Conservation (phyloP, 2,113 vertebrate genomes). For the Promerops cafer region DNA sequence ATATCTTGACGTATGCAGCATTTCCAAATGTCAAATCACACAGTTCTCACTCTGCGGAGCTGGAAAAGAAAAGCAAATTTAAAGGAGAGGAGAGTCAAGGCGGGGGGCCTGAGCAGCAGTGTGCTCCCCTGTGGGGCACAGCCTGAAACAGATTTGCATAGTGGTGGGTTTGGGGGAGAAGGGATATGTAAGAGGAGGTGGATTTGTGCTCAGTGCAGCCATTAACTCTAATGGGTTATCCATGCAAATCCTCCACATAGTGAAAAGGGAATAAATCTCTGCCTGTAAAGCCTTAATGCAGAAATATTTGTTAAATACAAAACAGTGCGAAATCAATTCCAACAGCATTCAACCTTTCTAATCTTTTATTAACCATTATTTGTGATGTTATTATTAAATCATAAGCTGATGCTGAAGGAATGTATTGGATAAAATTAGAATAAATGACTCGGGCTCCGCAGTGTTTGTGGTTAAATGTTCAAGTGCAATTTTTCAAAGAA, state of each 20-base stretch:
- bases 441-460: not conserved
- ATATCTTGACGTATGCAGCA: not conserved
- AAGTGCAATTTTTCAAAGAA: not conserved
- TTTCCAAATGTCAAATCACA: not conserved
- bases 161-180: not conserved
- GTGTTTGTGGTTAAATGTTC: not conserved
- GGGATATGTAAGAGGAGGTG: not conserved
- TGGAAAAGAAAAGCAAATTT: not conserved
- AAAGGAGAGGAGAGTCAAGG: not conserved
- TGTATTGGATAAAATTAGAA: not conserved
- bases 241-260: slow-evolving; percentile 7
- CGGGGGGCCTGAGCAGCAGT: not conserved
- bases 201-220: not conserved
- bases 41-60: not conserved
- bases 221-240: slow-evolving; percentile 10
- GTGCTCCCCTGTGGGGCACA: not conserved
- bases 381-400: slow-evolving; percentile 13
- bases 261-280: not conserved
- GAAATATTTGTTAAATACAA: slow-evolving; percentile 19
- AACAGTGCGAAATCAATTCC: slow-evolving; percentile 19
- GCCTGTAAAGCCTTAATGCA: not conserved
- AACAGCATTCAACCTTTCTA: not conserved
- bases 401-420: not conserved
- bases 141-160: not conserved
- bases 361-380: slow-evolving; percentile 27